phyloP scores from a whole-genome alignment of 2,113 vertebrate genomes.

The Trogon melanurus region DNA sequence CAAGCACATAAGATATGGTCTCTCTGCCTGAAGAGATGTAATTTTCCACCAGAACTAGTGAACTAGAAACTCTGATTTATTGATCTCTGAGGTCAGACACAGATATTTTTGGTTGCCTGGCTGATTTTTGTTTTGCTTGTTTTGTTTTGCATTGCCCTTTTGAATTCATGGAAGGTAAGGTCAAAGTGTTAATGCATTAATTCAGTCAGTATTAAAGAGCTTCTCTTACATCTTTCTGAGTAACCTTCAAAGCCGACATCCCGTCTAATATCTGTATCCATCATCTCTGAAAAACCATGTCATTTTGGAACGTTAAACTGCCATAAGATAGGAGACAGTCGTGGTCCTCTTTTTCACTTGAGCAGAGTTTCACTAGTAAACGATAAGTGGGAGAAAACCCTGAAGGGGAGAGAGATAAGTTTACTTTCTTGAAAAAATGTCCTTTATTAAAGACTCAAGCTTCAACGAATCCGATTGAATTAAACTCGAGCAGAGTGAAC shows the following conservation, averaged over 20 bases:
- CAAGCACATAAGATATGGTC: background rate
- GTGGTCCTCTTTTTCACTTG: background rate
- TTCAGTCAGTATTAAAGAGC: background rate
- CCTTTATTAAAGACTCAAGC: constrained; percentile 22
- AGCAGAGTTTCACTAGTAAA: background rate
- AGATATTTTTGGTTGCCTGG: background rate
- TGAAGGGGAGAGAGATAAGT: constrained; percentile 22
- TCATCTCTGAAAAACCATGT: constrained; percentile 18
- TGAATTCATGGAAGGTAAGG: constrained; percentile 4
- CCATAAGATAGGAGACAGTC: background rate
- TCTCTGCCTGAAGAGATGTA: background rate
- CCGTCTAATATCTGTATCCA: constrained; percentile 1
- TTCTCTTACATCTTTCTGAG: background rate
- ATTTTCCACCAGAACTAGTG: constrained; percentile 9
- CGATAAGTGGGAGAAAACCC: constrained; percentile 20
- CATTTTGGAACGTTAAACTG: background rate
- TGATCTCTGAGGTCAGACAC: background rate
- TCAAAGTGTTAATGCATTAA: constrained; percentile 37
- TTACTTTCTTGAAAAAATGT: constrained; percentile 31
- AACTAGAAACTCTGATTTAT: constrained; percentile 21
- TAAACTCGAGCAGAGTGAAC: constrained; percentile 19
- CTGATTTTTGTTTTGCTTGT: background rate
- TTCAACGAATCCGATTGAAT: constrained; percentile 18
- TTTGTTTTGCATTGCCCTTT: constrained; percentile 6
- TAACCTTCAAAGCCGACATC: constrained; percentile 1